These are phyloP conservation scores for Trissonchulus latispiculum DNA, from an alignment of 2,888 invertebrate species.

Conservation along the genomic window DNA sequence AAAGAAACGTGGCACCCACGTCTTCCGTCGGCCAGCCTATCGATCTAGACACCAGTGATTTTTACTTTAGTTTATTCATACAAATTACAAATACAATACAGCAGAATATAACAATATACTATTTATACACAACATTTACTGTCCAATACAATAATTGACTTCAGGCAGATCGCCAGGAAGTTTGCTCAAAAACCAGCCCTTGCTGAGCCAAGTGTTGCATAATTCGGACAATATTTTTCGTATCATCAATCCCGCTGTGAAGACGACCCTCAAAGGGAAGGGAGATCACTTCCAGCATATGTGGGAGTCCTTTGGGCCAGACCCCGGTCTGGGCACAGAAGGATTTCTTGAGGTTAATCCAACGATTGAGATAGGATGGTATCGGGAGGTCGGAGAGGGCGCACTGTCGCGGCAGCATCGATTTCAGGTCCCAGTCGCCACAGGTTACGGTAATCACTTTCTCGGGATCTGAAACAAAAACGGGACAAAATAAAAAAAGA, in stretches of 20 bases:
- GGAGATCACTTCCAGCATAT: conserved; percentile 36
- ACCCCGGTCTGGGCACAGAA: conserved; percentile 41
- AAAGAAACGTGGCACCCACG: no score
- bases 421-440: conserved; percentile 53
- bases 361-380: conserved; percentile 48
- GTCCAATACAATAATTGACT: no score
- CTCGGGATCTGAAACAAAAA: no score
- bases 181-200: conserved; percentile 28
- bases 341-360: conserved; percentile 55
- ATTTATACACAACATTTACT: no score
- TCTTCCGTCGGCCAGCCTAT: no score
- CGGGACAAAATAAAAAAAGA: no score
- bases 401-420: conserved; percentile 23
- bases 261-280: conserved; percentile 46
- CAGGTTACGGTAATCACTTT: no score
- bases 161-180: no score
- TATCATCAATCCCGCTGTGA: conserved; percentile 52
- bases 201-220: conserved; percentile 37
- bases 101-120: no score
- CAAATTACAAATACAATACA: no score
- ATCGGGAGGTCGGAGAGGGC: conserved; percentile 32
- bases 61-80: no score
- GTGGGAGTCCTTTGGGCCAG: conserved; percentile 46
- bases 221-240: conserved; percentile 46
- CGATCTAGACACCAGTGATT: no score